These are phyloP conservation scores for Channa maculata DNA, from an alignment of 2,113 vertebrate species.

Conservation along the genomic window DNA sequence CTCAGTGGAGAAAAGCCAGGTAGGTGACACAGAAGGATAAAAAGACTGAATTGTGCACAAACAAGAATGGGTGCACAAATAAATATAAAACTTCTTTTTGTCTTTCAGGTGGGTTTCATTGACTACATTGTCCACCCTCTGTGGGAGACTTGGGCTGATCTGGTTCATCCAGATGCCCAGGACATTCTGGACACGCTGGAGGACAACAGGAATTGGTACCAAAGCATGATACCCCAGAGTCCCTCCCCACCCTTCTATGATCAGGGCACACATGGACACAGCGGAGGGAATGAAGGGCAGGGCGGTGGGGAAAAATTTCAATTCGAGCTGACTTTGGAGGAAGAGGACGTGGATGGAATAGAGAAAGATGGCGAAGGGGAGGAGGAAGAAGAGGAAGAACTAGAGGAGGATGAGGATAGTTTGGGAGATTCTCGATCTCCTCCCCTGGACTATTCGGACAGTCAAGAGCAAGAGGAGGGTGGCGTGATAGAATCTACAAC, in stretches of 20 bases:
- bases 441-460: conserved; percentile 70
- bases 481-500: conserved; percentile 77
- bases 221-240: conserved; percentile 99
- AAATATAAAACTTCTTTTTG: background rate
- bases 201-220: conserved; percentile 99
- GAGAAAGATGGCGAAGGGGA: conserved; percentile 89
- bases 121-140: conserved; percentile 98
- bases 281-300: conserved; percentile 80
- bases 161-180: conserved; percentile 98
- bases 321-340: conserved; percentile 97
- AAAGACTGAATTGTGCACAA: background rate
- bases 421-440: conserved; percentile 70
- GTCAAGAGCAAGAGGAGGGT: conserved; percentile 65
- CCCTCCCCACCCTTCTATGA: conserved; percentile 96
- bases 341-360: conserved; percentile 93
- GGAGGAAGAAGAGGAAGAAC: conserved; percentile 89
- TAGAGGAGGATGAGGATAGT: conserved; percentile 82
- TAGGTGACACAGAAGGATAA: conserved; percentile 52
- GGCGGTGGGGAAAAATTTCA: conserved; percentile 95
- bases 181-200: conserved; percentile 98
- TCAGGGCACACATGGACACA: conserved; percentile 88
- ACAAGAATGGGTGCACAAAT: background rate
- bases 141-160: conserved; percentile 99
- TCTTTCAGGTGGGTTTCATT: conserved; percentile 93
- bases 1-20: conserved; percentile 98